These are phyloP conservation scores for Echinometra lucunter DNA, from an alignment of 53 echinoderm and acorn worm species.

Conservation along the genomic window DNA sequence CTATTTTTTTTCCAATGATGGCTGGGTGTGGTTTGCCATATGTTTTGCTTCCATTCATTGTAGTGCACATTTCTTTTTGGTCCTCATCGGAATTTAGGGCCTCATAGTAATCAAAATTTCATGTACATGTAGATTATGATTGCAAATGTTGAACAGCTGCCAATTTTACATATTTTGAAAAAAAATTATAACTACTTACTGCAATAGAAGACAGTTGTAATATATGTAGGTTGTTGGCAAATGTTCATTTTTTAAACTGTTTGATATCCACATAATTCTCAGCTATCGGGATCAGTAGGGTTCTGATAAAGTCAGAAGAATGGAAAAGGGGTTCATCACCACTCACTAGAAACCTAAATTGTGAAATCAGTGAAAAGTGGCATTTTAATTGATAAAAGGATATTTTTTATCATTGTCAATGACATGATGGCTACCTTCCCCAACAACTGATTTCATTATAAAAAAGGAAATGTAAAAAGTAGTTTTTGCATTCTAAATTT, in stretches of 20 bases:
- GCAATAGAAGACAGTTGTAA: no score
- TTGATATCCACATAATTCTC: not conserved
- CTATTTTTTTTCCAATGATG: not conserved
- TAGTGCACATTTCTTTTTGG: not conserved
- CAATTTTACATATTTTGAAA: not conserved
- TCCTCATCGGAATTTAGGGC: not conserved
- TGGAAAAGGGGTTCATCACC: not conserved
- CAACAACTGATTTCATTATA: no score
- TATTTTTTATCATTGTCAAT: no score
- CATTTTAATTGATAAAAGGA: no score
- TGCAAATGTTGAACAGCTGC: not conserved
- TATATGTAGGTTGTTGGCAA: not conserved
- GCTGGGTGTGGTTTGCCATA: not conserved
- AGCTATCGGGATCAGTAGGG: not conserved
- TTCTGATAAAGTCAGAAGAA: not conserved
- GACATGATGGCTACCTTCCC: no score
- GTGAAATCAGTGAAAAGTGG: no score
- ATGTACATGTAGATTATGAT: not conserved
- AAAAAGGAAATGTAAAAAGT: no score
- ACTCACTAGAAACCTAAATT: no score
- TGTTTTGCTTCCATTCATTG: not conserved
- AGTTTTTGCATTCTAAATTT: no score
- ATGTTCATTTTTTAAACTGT: not conserved
- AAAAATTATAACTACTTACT: no score
- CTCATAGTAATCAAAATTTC: not conserved